Percentiles rank a stretch among this genome's conserved stretches.
Conservation (phyloP, 1,140 invertebrate species). For the Battus philenor region DNA sequence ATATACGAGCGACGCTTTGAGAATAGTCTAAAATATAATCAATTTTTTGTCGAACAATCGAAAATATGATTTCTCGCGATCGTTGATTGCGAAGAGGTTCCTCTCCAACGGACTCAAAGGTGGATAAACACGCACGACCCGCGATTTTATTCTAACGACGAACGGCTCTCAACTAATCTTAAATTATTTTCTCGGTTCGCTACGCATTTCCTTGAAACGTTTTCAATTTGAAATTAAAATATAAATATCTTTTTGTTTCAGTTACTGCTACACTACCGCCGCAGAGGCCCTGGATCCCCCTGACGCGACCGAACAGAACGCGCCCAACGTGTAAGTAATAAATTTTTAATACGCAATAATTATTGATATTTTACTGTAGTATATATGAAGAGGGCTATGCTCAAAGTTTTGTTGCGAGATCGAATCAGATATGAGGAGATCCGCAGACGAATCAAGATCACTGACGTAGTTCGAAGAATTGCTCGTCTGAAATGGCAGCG, state of each 20-base stretch:
- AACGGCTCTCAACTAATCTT: slow-evolving; percentile 25
- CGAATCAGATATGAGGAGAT: no score
- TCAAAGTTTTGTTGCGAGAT: no score
- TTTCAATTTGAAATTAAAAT: neutral
- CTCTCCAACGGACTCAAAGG: slow-evolving; percentile 17
- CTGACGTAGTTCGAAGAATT: no score
- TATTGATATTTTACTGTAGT: no score
- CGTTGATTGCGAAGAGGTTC: slow-evolving; percentile 20
- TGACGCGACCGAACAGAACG: slow-evolving; percentile 89
- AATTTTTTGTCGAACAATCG: slow-evolving; percentile 10
- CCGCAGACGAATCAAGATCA: no score
- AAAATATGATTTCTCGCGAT: slow-evolving; percentile 7
- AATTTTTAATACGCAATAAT: no score
- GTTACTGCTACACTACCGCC: slow-evolving; percentile 92
- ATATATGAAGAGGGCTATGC: no score
- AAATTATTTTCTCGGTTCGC: slow-evolving; percentile 21
- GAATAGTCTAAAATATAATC: no score
- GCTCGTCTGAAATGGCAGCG: no score
- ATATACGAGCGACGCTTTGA: no score
- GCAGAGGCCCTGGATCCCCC: slow-evolving; percentile 94
- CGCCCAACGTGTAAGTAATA: slow-evolving; percentile 89
- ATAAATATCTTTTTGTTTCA: slow-evolving; percentile 77
- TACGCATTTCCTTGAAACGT: slow-evolving; percentile 8
- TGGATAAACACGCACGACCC: slow-evolving; percentile 32
- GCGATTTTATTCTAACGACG: slow-evolving; percentile 31